Conservation (phyloP, 2,797 vertebrate species). For the Falco berigora region DNA sequence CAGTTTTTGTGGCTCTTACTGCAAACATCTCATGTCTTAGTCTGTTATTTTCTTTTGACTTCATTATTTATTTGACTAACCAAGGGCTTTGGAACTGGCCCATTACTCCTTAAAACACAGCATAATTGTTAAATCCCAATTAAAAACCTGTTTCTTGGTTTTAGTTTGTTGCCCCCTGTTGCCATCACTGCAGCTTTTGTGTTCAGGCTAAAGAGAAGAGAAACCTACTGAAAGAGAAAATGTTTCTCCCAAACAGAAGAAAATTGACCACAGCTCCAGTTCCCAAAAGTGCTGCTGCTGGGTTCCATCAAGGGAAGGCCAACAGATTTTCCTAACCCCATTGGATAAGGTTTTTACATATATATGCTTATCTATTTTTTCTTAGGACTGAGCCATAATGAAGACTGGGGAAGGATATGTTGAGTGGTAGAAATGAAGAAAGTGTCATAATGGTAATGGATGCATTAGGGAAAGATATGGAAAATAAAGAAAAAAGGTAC, state of each 20-base stretch:
- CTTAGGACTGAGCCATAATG: neutral
- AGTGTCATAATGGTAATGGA: neutral
- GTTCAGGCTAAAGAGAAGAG: neutral
- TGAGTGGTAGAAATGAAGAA: neutral
- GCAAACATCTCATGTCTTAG: neutral
- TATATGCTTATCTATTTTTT: neutral
- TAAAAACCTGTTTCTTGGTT: neutral
- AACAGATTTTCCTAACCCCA: neutral
- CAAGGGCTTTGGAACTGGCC: neutral
- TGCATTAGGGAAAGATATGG: neutral
- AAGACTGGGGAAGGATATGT: neutral
- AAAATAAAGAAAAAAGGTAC: neutral
- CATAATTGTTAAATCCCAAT: neutral
- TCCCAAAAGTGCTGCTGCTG: neutral
- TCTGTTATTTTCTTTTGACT: neutral
- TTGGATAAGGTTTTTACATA: neutral
- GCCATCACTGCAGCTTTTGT: neutral
- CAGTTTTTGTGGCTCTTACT: neutral
- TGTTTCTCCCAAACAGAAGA: neutral
- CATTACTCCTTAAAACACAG: neutral
- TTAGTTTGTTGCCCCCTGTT: neutral
- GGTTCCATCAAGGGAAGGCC: neutral
- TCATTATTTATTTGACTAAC: neutral
- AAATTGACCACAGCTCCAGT: neutral
- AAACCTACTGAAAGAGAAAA: neutral